Evolutionary conservation across 2,888 invertebrate genomes (phyloP).

Genomic region (Branchipolynoe longqiensis): DNA sequence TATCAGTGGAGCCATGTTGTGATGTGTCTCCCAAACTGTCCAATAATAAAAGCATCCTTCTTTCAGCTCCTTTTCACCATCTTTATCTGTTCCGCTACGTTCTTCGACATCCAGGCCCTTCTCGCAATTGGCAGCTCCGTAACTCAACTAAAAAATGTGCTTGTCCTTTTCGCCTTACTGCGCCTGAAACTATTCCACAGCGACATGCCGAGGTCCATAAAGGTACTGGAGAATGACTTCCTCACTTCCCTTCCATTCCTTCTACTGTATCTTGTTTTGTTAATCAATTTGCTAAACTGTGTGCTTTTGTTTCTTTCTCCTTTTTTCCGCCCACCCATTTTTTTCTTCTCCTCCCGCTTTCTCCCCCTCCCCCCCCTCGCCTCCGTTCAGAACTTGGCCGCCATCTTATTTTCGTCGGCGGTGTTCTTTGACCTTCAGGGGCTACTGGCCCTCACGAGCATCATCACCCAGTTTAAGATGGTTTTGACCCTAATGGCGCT

Average conservation of each 20-base stretch:
- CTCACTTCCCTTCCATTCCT: background rate
- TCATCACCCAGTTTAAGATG: constrained; percentile 58
- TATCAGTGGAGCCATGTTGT: no score
- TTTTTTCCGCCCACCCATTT: constrained; percentile 33
- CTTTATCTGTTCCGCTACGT: constrained; percentile 30
- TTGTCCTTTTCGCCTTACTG: constrained; percentile 38
- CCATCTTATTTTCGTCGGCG: constrained; percentile 53
- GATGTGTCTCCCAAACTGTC: no score
- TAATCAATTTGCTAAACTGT: background rate
- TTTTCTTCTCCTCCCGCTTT: no score
- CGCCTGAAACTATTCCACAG: constrained; percentile 6
- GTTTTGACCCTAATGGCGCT: constrained; percentile 48
- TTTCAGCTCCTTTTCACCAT: constrained; percentile 43
- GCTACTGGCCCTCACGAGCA: constrained; percentile 43
- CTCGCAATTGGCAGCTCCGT: constrained; percentile 45
- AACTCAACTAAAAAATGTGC: constrained; percentile 31
- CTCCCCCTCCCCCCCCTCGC: no score
- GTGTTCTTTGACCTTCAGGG: constrained; percentile 58
- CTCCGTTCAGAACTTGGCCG: constrained; percentile 32
- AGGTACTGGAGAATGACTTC: constrained; percentile 24
- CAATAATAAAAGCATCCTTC: no score
- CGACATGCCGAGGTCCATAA: constrained; percentile 32
- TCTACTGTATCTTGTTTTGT: background rate
- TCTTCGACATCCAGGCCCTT: constrained; percentile 57
- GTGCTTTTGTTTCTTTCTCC: constrained; percentile 12